Conservation (phyloP, 2,888 invertebrate genomes). For the Blastobasis adustella region DNA sequence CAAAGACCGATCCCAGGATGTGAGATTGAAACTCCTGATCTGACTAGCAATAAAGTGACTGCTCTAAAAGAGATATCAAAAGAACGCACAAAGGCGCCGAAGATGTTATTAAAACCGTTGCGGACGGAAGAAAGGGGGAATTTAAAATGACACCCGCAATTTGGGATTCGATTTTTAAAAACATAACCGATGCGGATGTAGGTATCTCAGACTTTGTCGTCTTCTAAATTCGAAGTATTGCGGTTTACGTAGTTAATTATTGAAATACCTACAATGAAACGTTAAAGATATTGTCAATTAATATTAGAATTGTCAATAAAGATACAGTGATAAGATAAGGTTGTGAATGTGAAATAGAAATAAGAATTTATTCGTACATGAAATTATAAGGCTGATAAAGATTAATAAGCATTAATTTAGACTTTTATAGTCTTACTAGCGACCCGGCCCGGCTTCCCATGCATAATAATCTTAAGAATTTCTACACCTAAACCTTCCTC, state of each 20-base stretch:
- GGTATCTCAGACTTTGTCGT: conserved; percentile 49
- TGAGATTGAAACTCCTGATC: conserved; percentile 72
- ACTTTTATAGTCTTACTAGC: too few species aligned
- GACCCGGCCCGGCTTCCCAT: too few species aligned
- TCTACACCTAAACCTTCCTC: too few species aligned
- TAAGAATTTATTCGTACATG: too few species aligned
- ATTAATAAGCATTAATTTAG: too few species aligned
- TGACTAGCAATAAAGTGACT: conserved; percentile 70
- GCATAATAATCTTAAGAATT: too few species aligned
- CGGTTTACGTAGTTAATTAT: not conserved
- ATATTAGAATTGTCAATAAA: too few species aligned
- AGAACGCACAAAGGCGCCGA: conserved; percentile 61
- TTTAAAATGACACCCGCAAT: conserved; percentile 47
- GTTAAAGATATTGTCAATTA: too few species aligned
- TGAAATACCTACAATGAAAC: too few species aligned
- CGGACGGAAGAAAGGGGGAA: conserved; percentile 50
- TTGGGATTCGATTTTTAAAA: conserved; percentile 24
- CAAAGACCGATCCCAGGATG: conserved; percentile 67
- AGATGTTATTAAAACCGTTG: conserved; percentile 58
- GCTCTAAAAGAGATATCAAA: conserved; percentile 60
- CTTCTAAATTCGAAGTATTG: conserved; percentile 43
- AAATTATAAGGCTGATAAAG: too few species aligned
- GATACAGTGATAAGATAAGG: too few species aligned
- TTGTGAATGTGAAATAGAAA: too few species aligned
- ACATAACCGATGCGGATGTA: conserved; percentile 33